phyloP scores from a whole-genome alignment of 1,140 invertebrate genomes.

The Rhyzopertha dominica region DNA sequence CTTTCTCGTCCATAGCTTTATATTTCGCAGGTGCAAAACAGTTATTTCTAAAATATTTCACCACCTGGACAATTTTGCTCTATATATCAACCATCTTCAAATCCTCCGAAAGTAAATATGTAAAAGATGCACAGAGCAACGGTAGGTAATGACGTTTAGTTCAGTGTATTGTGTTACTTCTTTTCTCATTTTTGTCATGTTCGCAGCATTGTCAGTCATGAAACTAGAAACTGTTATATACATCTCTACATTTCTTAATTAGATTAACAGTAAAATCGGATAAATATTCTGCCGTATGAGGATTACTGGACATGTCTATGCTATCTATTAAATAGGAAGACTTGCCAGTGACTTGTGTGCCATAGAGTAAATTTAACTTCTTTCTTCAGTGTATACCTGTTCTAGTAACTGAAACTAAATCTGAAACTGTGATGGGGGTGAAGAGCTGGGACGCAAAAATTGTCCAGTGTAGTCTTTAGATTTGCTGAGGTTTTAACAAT shows the following conservation, averaged over 20 bases:
- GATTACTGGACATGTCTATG: background rate
- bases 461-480: too few species aligned
- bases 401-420: too few species aligned
- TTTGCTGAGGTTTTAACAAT: too few species aligned
- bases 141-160: constrained; percentile 4
- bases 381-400: too few species aligned
- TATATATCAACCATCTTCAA: constrained; percentile 1
- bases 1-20: background rate
- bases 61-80: background rate
- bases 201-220: constrained; percentile 4
- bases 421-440: too few species aligned
- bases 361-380: too few species aligned
- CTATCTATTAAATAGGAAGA: too few species aligned
- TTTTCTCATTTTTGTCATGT: constrained; percentile 9
- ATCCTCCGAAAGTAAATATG: constrained; percentile 1
- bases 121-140: constrained; percentile 7
- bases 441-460: too few species aligned
- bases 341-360: too few species aligned
- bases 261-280: background rate
- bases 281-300: too few species aligned
- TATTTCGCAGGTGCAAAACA: constrained; percentile 3
- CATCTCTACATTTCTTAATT: background rate
- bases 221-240: constrained; percentile 3
- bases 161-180: background rate
- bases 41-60: constrained; percentile 7